Evolutionary conservation across 2,888 invertebrate species (phyloP).

Genomic region (Steinernema scapterisci): DNA sequence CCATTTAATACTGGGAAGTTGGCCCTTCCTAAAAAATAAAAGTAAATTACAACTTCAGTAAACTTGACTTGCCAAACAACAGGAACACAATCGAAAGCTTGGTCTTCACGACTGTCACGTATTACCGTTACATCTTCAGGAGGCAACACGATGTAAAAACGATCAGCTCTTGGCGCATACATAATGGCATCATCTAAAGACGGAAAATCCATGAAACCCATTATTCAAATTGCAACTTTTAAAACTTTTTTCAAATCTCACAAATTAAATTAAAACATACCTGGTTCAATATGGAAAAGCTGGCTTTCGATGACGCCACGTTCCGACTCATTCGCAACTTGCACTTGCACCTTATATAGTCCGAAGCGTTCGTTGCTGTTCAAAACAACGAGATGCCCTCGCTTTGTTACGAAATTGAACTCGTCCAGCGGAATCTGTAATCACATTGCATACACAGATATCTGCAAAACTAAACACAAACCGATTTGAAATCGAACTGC

Average conservation of each 20-base stretch:
- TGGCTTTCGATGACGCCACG: neutral
- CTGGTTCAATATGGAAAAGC: neutral
- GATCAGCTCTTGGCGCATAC: neutral
- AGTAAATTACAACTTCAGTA: neutral
- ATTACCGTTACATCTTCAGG: slow-evolving; percentile 40
- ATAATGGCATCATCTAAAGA: slow-evolving; percentile 1
- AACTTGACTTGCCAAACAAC: slow-evolving; percentile 11
- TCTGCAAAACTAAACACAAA: neutral
- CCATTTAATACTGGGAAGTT: slow-evolving; percentile 44
- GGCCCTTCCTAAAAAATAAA: neutral
- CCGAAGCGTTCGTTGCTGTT: neutral
- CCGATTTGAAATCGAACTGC: neutral
- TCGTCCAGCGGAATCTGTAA: neutral
- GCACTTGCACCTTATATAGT: neutral
- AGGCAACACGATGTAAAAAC: slow-evolving; percentile 43
- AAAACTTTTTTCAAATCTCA: too few relatives aligned
- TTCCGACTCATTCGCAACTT: neutral
- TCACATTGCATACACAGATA: neutral
- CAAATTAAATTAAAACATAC: neutral
- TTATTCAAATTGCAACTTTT: too few relatives aligned
- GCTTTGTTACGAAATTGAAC: neutral
- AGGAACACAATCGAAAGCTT: slow-evolving; percentile 42
- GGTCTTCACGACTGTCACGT: neutral
- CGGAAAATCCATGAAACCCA: too few relatives aligned
- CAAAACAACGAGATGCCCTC: neutral